These are phyloP conservation scores for Carcina quercana DNA, from an alignment of 2,888 invertebrate genomes.

Conservation along the genomic window DNA sequence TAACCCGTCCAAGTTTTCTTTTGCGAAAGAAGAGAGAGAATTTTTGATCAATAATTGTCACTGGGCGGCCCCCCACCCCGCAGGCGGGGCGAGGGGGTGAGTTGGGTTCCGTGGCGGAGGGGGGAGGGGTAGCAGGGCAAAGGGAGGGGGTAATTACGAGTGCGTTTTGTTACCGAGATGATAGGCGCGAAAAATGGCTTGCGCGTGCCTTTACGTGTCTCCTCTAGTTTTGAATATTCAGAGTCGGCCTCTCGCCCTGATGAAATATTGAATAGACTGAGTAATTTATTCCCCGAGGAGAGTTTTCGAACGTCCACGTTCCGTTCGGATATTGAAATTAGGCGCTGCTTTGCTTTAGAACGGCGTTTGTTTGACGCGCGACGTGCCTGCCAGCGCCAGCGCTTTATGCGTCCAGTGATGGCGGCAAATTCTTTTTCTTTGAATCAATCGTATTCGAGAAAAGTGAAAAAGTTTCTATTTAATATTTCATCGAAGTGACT, in stretches of 20 bases:
- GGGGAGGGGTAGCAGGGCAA: constrained; percentile 28
- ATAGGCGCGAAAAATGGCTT: constrained; percentile 75
- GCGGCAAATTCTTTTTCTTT: constrained; percentile 23
- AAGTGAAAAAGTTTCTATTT: no score
- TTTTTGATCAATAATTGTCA: constrained; percentile 82
- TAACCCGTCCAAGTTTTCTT: constrained; percentile 76
- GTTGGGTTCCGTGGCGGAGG: constrained; percentile 23
- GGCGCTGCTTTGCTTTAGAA: constrained; percentile 67
- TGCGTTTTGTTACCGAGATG: constrained; percentile 75
- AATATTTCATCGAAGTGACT: no score
- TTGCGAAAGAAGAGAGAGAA: constrained; percentile 78
- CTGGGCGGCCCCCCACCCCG: constrained; percentile 67
- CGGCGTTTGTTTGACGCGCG: constrained; percentile 62
- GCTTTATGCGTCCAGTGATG: constrained; percentile 31
- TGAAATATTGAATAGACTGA: constrained; percentile 73
- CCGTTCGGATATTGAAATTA: constrained; percentile 73
- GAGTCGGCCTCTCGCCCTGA: constrained; percentile 65
- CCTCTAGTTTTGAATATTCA: constrained; percentile 74
- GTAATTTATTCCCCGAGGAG: constrained; percentile 71
- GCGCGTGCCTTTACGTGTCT: constrained; percentile 74
- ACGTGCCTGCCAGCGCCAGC: constrained; percentile 8
- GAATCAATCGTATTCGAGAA: no score
- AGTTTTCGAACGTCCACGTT: constrained; percentile 64
- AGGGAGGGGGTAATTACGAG: constrained; percentile 70
- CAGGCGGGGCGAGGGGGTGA: constrained; percentile 16